Base-by-base conservation (phyloP, 2,797 vertebrate species). In the Falco cherrug region DNA sequence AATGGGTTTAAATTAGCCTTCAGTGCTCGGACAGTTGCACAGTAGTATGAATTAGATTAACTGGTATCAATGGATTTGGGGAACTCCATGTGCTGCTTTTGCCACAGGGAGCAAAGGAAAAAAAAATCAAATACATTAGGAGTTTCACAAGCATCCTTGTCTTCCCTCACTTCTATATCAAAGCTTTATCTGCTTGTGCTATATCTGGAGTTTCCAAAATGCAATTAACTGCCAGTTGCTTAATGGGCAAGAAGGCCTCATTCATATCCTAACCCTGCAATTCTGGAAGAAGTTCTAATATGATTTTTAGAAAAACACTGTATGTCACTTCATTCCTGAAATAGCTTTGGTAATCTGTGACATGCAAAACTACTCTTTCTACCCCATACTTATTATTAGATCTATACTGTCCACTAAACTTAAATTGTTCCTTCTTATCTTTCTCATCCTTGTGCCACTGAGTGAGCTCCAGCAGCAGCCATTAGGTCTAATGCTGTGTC, bases 371-470 rank as follows among this genome's bases (percentile, higher is more conserved):
- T 0, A 5, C 28, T 74, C 2, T 77, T 90, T 67, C 26, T 37
- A 39, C 8, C 2, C 12, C 7, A 5, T 28, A 5, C 1, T 64
- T 71, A 54, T 28, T 47, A 10, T 10, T 35, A 28, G 1, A 22
- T n/a, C 6, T n/a, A 4, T 13, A 17, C 11, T 39, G 5, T 8
- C 1, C 1, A 22, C 8, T 10, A 11, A 45, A 6, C 0, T 1
- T 13, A 31, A 78, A 15, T 28, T 16, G 0, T 28, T 68, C 5
- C 7, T 80, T 76, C 33, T 74, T 63, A 10, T 37, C n/a, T 17
- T 51, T 43, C 10, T 26, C 13, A 10, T 11, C 7, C 5, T 70
- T 43, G 13, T 63, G n/a, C 3, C 17, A 22, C 22, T 43, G 19
- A 69, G 12, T 3, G 39, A 51, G 16, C 2, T 35, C 20, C 31